Evolutionary conservation across 2,797 vertebrate genomes (phyloP).

Genomic region (Ctenopoma kingsleyae): DNA sequence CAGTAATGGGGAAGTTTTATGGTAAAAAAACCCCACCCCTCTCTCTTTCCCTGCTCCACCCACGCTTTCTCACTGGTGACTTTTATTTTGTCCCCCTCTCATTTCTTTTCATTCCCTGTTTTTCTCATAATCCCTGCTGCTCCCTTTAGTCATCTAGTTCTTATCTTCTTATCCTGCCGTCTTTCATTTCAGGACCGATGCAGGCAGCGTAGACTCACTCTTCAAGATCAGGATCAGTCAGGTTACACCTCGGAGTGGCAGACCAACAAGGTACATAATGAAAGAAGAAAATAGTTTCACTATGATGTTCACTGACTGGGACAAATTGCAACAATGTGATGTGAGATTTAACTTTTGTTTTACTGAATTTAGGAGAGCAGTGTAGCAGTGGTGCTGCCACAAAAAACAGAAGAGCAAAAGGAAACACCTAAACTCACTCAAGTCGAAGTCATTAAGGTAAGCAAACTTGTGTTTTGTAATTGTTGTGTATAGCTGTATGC

Average conservation of each 20-base stretch:
- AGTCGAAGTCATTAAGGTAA: constrained; percentile 90
- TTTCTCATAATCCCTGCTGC: constrained; percentile 13
- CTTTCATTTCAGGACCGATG: constrained; percentile 74
- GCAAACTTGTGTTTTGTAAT: constrained; percentile 9
- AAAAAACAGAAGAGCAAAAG: constrained; percentile 66
- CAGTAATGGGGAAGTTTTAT: constrained; percentile 47
- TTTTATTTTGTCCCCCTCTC: constrained; percentile 36
- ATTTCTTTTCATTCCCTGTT: constrained; percentile 25
- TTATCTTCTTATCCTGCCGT: constrained; percentile 43
- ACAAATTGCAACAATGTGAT: too few species aligned
- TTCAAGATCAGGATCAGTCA: constrained; percentile 73
- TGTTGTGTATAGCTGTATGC: background rate
- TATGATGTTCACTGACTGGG: background rate
- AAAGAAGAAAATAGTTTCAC: background rate
- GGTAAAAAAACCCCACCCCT: background rate
- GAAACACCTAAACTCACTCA: constrained; percentile 79
- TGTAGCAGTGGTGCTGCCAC: constrained; percentile 81
- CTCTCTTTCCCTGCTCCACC: constrained; percentile 26
- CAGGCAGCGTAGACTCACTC: constrained; percentile 77
- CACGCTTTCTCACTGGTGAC: constrained; percentile 18
- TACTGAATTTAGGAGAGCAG: constrained; percentile 79
- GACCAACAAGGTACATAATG: constrained; percentile 76
- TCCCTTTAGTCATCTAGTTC: constrained; percentile 23
- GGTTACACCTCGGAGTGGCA: constrained; percentile 54
- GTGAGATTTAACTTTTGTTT: background rate